Base-by-base conservation (phyloP, 1,140 invertebrate genomes). In the Ceratitis capitata region DNA sequence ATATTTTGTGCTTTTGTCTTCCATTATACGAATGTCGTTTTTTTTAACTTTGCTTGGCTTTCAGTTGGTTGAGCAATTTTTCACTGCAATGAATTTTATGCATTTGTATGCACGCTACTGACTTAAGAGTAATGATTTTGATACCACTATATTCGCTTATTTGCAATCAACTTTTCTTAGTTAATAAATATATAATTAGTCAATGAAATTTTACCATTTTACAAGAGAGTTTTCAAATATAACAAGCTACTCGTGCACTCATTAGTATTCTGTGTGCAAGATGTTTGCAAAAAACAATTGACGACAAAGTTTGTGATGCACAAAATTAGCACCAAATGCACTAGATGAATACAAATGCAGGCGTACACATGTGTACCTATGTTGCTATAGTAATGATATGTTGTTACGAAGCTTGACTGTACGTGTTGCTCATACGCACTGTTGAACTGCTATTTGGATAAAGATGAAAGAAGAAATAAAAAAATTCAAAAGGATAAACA, bases 351-450 rank as follows among this genome's bases (percentile, higher is more conserved):
- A 45, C 69, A 78, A 78, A 78, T 78, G 69, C 69, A 23, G 0
- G 9, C 2, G 69, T 39, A 78, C 10, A 78, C 42, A 39, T 45
- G 35, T 78, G 42, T 78, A 23, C 16, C 1, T 12, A 26, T 45
- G 3, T 45, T 39, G n/a, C 23, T 10, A 26, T 39, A 47, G 23
- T 7, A 45, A 23, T 78, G 39, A 78, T 45, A 19, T 12, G 14
- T 78, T 45, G 69, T 45, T 78, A 45, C 69, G 45, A 47, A 78
- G 42, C 32, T 14, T 39, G 39, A 26, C 23, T n/a, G 9, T 78
- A 47, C 69, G 39, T 78, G 69, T 78, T 78, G 69, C 69, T 78
- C 69, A 78, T 78, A 78, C 69, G 69, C 69, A 47, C 69, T 45
- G 69, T 0, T 42, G 42, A 19, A 78, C 42, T 42, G 64, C n/a